Evolutionary conservation across 2,797 vertebrate genomes (phyloP).

Genomic region (Acomys russatus): DNA sequence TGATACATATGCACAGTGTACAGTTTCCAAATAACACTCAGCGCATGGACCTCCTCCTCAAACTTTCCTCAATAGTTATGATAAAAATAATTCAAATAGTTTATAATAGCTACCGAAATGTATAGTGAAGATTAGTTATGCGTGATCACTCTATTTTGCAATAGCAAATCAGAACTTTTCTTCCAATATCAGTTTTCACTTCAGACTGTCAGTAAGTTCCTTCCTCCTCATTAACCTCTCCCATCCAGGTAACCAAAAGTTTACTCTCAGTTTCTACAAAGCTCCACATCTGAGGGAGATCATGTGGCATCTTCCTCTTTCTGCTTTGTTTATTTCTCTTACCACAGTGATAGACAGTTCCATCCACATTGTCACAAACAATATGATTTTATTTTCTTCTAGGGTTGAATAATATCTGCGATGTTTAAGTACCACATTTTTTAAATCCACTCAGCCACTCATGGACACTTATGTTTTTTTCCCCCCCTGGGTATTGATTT

Average conservation of each 20-base stretch:
- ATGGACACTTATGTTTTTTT: not conserved
- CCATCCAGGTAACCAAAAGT: too few relatives aligned
- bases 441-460: not conserved
- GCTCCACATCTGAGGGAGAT: not conserved
- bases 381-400: not conserved
- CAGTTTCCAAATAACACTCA: not conserved
- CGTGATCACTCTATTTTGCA: not conserved
- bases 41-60: not conserved
- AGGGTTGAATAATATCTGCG: not conserved
- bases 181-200: not conserved
- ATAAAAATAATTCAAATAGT: not conserved
- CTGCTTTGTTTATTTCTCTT: not conserved
- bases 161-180: not conserved
- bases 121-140: too few relatives aligned
- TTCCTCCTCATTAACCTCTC: accelerated
- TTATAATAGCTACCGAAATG: not conserved
- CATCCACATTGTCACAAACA: not conserved
- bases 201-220: not conserved
- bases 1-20: too few relatives aligned
- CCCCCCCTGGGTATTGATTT: not conserved
- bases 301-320: not conserved
- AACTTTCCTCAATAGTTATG: not conserved
- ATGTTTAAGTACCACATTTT: not conserved
- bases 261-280: too few relatives aligned
- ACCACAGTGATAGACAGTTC: not conserved